These are phyloP conservation scores for Sycophaga agraensis DNA, from an alignment of 1,140 invertebrate species.

Conservation along the genomic window DNA sequence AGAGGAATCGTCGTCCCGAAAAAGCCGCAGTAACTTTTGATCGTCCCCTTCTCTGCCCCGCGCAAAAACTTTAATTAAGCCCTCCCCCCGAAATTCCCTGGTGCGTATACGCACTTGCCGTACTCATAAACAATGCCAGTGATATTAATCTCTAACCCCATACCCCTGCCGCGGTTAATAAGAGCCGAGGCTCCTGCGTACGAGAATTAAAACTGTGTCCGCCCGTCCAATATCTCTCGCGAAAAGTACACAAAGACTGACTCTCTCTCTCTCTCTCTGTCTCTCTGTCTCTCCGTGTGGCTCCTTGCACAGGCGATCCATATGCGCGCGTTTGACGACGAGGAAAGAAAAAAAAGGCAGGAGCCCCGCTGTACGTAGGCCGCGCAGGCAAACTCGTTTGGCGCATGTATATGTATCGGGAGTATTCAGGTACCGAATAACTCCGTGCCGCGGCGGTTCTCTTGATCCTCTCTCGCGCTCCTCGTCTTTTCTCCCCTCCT, in stretches of 20 bases:
- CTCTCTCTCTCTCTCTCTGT: too few species aligned
- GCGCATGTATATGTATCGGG: neutral
- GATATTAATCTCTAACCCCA: conserved; percentile 13
- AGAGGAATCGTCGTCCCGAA: neutral
- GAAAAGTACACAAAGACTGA: too few species aligned
- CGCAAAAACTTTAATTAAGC: conserved; percentile 20
- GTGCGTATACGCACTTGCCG: neutral
- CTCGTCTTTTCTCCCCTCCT: too few species aligned
- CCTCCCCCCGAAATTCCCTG: neutral
- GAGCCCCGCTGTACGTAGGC: neutral
- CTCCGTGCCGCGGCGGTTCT: neutral
- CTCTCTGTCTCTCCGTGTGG: conserved; percentile 1
- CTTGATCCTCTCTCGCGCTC: neutral
- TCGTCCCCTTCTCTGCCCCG: neutral
- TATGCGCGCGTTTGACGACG: neutral
- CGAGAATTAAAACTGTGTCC: conserved; percentile 14
- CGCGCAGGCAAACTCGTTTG: neutral
- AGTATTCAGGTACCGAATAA: neutral
- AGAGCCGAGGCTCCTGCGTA: neutral
- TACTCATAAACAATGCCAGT: conserved; percentile 7
- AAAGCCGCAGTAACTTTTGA: conserved; percentile 7
- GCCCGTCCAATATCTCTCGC: neutral
- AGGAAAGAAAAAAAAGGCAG: too few species aligned
- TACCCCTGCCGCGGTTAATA: neutral
- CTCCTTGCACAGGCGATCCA: neutral